These are phyloP conservation scores for Hydrocynus forskahlii DNA, from an alignment of 2,797 vertebrate species.

Conservation along the genomic window DNA sequence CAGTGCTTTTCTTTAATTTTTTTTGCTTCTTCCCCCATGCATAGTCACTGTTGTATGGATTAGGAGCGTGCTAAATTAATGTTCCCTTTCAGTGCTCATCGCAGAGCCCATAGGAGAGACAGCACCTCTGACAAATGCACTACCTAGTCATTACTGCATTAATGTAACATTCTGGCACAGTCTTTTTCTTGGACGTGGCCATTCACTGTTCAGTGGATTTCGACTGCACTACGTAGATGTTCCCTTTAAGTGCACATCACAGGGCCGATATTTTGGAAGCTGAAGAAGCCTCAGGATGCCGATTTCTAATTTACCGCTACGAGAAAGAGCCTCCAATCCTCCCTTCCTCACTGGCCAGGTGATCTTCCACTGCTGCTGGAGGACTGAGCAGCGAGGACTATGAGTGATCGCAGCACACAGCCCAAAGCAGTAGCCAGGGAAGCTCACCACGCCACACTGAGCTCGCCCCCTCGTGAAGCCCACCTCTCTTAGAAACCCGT, in stretches of 20 bases:
- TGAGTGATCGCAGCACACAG: conserved; percentile 22
- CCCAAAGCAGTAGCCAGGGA: conserved; percentile 9
- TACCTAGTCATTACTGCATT: too few relatives aligned
- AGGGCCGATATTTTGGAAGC: neutral
- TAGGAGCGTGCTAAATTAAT: neutral
- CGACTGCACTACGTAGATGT: too few relatives aligned
- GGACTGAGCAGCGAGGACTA: conserved; percentile 25
- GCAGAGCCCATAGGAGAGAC: too few relatives aligned
- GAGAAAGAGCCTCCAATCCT: conserved; percentile 37
- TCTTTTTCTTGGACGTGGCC: too few relatives aligned
- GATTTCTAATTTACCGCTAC: conserved; percentile 49
- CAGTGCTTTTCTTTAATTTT: neutral
- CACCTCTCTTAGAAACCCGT: conserved; percentile 9
- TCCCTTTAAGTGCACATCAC: neutral
- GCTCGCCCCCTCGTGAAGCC: too few relatives aligned
- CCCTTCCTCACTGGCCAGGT: conserved; percentile 42
- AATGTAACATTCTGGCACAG: too few relatives aligned
- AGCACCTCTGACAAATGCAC: too few relatives aligned
- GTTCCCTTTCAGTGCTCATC: too few relatives aligned
- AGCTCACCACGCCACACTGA: too few relatives aligned
- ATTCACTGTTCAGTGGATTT: too few relatives aligned
- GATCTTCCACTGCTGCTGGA: conserved; percentile 37
- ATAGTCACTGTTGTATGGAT: neutral
- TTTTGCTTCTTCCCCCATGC: neutral
- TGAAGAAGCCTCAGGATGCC: neutral